These are phyloP conservation scores for Neofelis nebulosa DNA, from an alignment of 2,113 vertebrate genomes.

Conservation along the genomic window DNA sequence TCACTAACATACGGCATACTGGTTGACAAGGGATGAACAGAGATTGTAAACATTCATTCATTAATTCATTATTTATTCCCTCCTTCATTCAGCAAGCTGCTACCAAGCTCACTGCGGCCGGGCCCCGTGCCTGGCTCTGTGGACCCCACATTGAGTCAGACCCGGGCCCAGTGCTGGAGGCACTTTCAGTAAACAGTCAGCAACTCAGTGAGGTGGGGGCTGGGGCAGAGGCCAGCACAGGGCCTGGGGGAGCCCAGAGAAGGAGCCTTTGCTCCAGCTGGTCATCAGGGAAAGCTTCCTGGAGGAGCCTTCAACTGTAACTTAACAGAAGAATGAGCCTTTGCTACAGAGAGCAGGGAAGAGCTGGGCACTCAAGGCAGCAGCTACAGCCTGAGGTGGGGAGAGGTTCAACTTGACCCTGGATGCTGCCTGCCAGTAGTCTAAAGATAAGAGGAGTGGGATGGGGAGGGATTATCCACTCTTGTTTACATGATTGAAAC, in stretches of 20 bases:
- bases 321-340: not conserved
- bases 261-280: not conserved
- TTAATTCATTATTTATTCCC: not conserved
- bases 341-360: not conserved
- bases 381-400: fast-evolving
- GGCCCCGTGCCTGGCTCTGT: not conserved
- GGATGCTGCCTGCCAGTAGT: not conserved
- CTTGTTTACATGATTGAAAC: constrained; percentile 73
- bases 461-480: constrained; percentile 53
- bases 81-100: not conserved
- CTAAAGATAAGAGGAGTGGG: not conserved
- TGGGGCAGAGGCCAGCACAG: not conserved
- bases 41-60: not conserved
- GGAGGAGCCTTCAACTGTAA: not conserved
- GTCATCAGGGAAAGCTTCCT: not conserved
- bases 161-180: not conserved
- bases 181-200: not conserved
- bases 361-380: not conserved
- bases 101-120: not conserved
- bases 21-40: not conserved
- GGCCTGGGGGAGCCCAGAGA: not conserved
- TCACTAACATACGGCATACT: constrained; percentile 52
- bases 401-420: not conserved
- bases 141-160: not conserved
- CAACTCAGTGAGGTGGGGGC: not conserved